phyloP scores from a whole-genome alignment of 2,113 vertebrate species.

The Pomatostomus ruficeps region DNA sequence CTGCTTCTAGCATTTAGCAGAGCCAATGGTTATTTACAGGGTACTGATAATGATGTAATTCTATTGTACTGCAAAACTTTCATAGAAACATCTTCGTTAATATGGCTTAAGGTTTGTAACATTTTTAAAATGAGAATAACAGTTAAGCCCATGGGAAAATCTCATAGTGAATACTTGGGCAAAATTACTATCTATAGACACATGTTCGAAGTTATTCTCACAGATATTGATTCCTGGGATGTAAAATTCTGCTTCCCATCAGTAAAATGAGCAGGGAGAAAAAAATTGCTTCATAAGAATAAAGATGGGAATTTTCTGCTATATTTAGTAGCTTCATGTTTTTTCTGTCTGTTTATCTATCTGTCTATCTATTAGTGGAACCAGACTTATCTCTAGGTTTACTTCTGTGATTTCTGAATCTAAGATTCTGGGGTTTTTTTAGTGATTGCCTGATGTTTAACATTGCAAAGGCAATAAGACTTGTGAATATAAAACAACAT shows the following conservation, averaged over 20 bases:
- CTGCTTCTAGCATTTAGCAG: not conserved
- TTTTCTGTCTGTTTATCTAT: not conserved
- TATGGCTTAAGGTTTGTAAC: not conserved
- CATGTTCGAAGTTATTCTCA: not conserved
- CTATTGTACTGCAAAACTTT: not conserved
- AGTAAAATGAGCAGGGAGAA: not conserved
- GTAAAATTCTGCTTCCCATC: not conserved
- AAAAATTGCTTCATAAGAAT: not conserved
- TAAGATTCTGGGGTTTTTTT: not conserved
- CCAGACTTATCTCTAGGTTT: not conserved
- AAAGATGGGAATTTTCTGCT: not conserved
- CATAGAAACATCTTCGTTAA: not conserved
- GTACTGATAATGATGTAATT: not conserved
- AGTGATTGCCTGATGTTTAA: not conserved
- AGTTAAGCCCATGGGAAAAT: not conserved
- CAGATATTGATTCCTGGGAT: not conserved
- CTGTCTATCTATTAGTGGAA: not conserved
- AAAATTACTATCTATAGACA: not conserved
- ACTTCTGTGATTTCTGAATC: not conserved
- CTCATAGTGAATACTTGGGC: not conserved
- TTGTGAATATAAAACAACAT: not conserved
- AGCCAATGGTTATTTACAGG: not conserved
- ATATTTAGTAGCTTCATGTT: not conserved
- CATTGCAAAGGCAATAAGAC: not conserved
- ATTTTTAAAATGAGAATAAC: not conserved